phyloP scores from a whole-genome alignment of 1,140 invertebrate genomes.

The Lerema accius region DNA sequence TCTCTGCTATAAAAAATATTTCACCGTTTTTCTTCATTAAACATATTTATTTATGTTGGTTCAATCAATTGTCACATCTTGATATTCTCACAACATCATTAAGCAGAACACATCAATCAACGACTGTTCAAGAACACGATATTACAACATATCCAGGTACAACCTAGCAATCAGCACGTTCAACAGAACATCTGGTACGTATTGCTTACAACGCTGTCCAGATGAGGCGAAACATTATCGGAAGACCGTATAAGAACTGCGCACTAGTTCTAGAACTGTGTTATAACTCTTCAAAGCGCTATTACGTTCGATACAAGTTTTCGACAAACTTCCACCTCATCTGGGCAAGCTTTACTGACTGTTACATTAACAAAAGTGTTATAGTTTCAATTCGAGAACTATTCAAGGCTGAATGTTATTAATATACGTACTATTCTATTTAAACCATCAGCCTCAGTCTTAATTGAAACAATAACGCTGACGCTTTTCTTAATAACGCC shows the following conservation, averaged over 20 bases:
- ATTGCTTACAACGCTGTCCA: conserved; percentile 39
- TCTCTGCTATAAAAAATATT: neutral
- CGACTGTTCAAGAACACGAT: conserved; percentile 27
- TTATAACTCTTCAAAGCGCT: neutral
- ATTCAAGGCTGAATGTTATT: neutral
- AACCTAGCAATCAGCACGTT: conserved; percentile 14
- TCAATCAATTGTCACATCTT: neutral
- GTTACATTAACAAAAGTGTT: conserved; percentile 31
- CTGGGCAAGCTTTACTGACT: conserved; percentile 21
- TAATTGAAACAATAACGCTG: conserved; percentile 31
- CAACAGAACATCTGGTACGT: conserved; percentile 43
- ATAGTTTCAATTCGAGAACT: conserved; percentile 23
- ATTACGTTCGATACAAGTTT: conserved; percentile 1
- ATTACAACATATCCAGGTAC: conserved; percentile 33
- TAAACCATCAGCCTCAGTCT: neutral
- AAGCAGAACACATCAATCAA: conserved; percentile 10
- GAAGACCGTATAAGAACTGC: neutral
- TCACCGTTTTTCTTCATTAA: neutral
- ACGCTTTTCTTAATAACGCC: conserved; percentile 36
- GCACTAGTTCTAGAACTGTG: conserved; percentile 1
- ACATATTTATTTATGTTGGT: neutral
- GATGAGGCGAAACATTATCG: conserved; percentile 1
- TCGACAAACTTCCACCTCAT: conserved; percentile 3
- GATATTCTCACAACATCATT: conserved; percentile 7
- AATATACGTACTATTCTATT: neutral